Evolutionary conservation across 2,888 invertebrate genomes (phyloP), one percentile per base, ranked within the genome.

Genomic region (Perizoma affinitatum): DNA sequence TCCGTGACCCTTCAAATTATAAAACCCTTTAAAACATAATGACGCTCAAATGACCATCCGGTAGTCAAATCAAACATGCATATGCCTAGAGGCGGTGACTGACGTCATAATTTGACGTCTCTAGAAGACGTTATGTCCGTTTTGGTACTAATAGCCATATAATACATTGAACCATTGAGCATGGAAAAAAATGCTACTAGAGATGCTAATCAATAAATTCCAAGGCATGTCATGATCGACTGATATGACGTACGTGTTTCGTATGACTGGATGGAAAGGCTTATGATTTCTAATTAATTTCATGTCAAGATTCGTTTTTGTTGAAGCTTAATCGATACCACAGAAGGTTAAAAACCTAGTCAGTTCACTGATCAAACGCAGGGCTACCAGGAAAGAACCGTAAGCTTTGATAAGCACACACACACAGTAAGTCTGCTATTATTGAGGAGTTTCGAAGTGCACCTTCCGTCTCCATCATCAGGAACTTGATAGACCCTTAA

Each of bases 121-220:
- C 73, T 74, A 65, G 35, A 67, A 69, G 68, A 75, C 57, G 59
- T 58, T 33, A 51, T 52, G 36, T 5, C 42, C 48, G 59, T 22
- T 22, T 22, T 22, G 22, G 48, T 75, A 75, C 77, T 77, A 76
- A 73, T 67, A 62, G 54, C 53, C 40, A 55, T 45, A 62, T 68
- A 67, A 67, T 70, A 66, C 60, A 53, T 67, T 72, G 68, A 70
- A 48, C 65, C 69, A 68, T 71, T 72, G 54, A 54, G 46, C 6
- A 40, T 49, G 45, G 50, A 54, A 59, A 50, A n/a, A 50, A 50
- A 50, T 41, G 22, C 44, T 44, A 35, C 10, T 48, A 48, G 36
- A 48, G 49, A 53, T 59, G 48, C 43, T 58, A 58, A 53, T 58
- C 53, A 48, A 44, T 58, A 49, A 58, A 58, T 54, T 49, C 54